Evolutionary conservation across 37 sponge, comb jelly and placozoan species (phyloP).

Genomic region (Eunapius fragilis): DNA sequence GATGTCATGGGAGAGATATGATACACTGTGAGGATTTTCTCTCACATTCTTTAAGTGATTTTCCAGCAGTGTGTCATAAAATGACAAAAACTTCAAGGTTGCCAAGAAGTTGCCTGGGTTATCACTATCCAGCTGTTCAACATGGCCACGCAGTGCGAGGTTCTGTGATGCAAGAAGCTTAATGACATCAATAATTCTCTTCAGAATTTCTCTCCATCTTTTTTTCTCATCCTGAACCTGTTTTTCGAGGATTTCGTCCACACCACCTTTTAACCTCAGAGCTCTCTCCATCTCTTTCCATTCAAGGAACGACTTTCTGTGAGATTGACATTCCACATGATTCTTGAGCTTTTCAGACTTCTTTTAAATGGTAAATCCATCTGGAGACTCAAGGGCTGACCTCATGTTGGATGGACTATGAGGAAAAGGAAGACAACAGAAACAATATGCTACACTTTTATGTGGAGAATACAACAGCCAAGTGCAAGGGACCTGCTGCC

Average conservation of each 20-base stretch:
- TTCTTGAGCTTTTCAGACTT: not conserved
- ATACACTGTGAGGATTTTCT: not conserved
- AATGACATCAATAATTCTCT: not conserved
- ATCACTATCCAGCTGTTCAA: not conserved
- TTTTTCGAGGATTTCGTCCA: not conserved
- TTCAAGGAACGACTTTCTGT: not conserved
- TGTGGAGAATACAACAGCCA: not conserved
- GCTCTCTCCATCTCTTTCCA: not conserved
- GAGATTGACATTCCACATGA: not conserved
- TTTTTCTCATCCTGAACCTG: not conserved
- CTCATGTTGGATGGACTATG: not conserved
- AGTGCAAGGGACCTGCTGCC: not conserved
- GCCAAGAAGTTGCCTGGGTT: not conserved
- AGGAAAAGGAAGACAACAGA: not conserved
- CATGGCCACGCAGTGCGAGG: not conserved
- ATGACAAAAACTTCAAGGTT: not conserved
- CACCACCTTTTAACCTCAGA: not conserved
- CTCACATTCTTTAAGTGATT: not conserved
- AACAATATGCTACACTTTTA: not conserved
- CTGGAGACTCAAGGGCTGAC: not conserved
- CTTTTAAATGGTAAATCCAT: not conserved
- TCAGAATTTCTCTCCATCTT: not conserved
- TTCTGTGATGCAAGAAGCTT: not conserved
- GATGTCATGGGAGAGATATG: not conserved
- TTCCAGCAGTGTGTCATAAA: not conserved